Percentiles rank a stretch among this genome's conserved stretches.
Conservation (phyloP, 2,888 invertebrate genomes). For the Himalopsyche tibetana region DNA sequence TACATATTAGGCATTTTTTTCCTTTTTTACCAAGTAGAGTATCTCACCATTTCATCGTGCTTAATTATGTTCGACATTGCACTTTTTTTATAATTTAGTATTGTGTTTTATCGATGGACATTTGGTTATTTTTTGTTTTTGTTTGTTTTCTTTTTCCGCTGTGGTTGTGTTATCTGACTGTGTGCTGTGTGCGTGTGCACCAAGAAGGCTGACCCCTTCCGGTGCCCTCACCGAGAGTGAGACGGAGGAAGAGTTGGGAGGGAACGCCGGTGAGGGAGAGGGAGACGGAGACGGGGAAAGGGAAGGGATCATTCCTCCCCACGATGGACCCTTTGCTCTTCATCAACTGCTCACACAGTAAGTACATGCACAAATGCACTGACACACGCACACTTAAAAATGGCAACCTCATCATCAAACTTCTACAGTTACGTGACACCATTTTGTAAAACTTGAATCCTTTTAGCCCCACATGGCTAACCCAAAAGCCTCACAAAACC, state of each 20-base stretch:
- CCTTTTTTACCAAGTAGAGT: slow-evolving; percentile 54
- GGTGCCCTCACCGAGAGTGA: slow-evolving; percentile 84
- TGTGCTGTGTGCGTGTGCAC: slow-evolving; percentile 51
- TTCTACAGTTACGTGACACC: too few species aligned
- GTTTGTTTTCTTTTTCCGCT: slow-evolving; percentile 56
- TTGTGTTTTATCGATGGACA: slow-evolving; percentile 49
- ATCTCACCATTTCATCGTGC: background rate
- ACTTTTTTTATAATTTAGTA: slow-evolving; percentile 52
- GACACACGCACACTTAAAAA: slow-evolving; percentile 5
- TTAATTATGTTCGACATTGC: too few species aligned
- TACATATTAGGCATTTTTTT: slow-evolving; percentile 19
- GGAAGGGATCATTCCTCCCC: slow-evolving; percentile 68
- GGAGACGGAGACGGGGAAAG: slow-evolving; percentile 69
- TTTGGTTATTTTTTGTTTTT: slow-evolving; percentile 48
- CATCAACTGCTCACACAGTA: slow-evolving; percentile 69
- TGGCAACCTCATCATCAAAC: background rate
- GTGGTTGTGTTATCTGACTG: slow-evolving; percentile 49
- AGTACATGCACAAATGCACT: slow-evolving; percentile 62
- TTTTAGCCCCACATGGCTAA: too few species aligned
- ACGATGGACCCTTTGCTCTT: slow-evolving; percentile 76
- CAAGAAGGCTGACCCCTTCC: slow-evolving; percentile 73
- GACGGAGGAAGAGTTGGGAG: slow-evolving; percentile 82
- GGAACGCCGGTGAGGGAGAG: slow-evolving; percentile 71
- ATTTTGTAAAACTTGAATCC: too few species aligned
- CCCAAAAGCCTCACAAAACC: too few species aligned